These are phyloP conservation scores for Acrobeloides nanus DNA, from an alignment of 2,888 invertebrate species.

Conservation along the genomic window DNA sequence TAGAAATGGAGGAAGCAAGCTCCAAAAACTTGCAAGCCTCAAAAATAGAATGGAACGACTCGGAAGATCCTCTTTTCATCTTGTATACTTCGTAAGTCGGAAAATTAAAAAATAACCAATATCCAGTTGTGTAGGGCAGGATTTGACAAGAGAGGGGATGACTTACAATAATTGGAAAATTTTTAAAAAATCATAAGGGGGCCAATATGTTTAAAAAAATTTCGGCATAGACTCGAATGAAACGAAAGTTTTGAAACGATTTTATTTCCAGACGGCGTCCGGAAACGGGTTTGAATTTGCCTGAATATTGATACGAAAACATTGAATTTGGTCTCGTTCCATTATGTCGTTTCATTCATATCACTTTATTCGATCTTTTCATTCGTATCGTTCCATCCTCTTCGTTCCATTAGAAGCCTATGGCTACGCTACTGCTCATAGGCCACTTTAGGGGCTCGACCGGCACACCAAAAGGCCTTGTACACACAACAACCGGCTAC, in stretches of 20 bases:
- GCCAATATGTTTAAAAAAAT: too few species aligned
- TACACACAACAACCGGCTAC: constrained; percentile 88
- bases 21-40: constrained; percentile 67
- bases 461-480: constrained; percentile 93
- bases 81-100: constrained; percentile 65
- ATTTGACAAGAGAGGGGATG: too few species aligned
- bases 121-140: too few species aligned
- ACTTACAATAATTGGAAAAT: not conserved
- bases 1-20: constrained; percentile 69
- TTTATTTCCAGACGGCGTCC: too few species aligned
- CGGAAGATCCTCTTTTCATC: constrained; percentile 94
- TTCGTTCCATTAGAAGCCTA: too few species aligned
- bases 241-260: not conserved
- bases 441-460: constrained; percentile 67
- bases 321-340: too few species aligned
- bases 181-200: too few species aligned
- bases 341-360: too few species aligned
- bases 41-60: constrained; percentile 86
- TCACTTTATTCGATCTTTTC: too few species aligned
- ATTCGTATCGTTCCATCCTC: too few species aligned
- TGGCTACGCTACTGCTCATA: not conserved
- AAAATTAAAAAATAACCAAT: constrained; percentile 34
- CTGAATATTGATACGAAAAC: too few species aligned
- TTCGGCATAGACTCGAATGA: not conserved
- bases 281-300: too few species aligned